Evolutionary conservation across 2,888 invertebrate genomes (phyloP).

Genomic region (Plemyria rubiginata): DNA sequence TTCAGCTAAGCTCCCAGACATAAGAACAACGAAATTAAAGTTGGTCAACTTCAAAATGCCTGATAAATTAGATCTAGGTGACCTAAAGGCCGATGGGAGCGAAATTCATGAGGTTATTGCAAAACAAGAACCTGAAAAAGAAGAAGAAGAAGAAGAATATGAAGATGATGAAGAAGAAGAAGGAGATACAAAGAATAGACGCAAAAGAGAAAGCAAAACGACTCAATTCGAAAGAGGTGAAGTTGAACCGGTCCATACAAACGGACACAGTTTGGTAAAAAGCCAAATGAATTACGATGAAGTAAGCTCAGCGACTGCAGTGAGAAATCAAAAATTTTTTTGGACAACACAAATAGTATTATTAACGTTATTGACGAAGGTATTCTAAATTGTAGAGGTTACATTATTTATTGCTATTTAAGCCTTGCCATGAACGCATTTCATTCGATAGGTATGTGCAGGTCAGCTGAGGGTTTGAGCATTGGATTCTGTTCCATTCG

Average conservation of each 20-base stretch:
- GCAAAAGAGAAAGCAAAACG: slow-evolving; percentile 64
- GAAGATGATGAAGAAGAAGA: slow-evolving; percentile 42
- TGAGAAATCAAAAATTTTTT: slow-evolving; percentile 38
- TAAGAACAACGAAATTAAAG: slow-evolving; percentile 68
- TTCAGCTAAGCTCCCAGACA: slow-evolving; percentile 32
- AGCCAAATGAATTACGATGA: slow-evolving; percentile 65
- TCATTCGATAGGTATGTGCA: slow-evolving; percentile 49
- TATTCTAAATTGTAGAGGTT: slow-evolving; percentile 60
- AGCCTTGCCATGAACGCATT: slow-evolving; percentile 82
- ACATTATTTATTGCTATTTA: slow-evolving; percentile 77
- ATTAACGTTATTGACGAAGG: slow-evolving; percentile 54
- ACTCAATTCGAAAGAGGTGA: slow-evolving; percentile 66
- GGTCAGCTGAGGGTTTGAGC: slow-evolving; percentile 51
- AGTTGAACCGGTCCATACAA: slow-evolving; percentile 55
- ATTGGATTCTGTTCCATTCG: slow-evolving; percentile 30
- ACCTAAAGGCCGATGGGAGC: slow-evolving; percentile 61
- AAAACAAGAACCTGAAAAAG: slow-evolving; percentile 33
- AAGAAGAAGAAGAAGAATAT: slow-evolving; percentile 47
- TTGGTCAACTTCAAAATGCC: slow-evolving; percentile 62
- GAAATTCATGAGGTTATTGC: slow-evolving; percentile 52
- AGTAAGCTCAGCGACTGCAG: slow-evolving; percentile 37
- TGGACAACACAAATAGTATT: slow-evolving; percentile 57
- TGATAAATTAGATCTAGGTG: slow-evolving; percentile 49
- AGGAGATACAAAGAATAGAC: slow-evolving; percentile 48
- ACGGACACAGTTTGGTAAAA: slow-evolving; percentile 55